A percentile compares a stretch with the other conserved stretches of the same genome.
phyloP scores from a whole-genome alignment of 2,888 invertebrate genomes.

The Drosophila gaucha region DNA sequence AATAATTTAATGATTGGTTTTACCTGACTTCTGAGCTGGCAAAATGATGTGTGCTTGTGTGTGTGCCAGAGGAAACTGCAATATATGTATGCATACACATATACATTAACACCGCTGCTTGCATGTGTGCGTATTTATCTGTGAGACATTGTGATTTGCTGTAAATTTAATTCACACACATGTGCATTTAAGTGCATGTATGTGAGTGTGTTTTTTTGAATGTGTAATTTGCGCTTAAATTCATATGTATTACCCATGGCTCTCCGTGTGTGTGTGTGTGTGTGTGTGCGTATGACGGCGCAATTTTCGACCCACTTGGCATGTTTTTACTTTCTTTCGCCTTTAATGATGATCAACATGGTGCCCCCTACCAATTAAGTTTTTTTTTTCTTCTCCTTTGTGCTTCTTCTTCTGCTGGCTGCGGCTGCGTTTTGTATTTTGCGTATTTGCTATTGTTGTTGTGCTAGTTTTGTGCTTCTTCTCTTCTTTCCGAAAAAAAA shows the following conservation, averaged over 20 bases:
- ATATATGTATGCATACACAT: not conserved
- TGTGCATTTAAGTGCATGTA: not conserved
- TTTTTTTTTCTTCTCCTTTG: constrained; percentile 8
- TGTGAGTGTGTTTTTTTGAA: not conserved
- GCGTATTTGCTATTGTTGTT: constrained; percentile 24
- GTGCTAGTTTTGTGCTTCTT: constrained; percentile 3
- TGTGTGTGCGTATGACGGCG: constrained; percentile 48
- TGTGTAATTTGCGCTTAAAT: constrained; percentile 2
- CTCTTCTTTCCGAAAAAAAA: constrained; percentile 1
- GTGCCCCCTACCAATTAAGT: constrained; percentile 17
- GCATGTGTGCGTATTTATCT: constrained; percentile 6
- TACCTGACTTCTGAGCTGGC: constrained; percentile 10
- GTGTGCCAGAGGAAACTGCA: not conserved
- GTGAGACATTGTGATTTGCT: constrained; percentile 7
- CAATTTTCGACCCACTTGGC: constrained; percentile 74
- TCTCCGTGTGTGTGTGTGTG: constrained; percentile 20
- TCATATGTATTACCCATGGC: constrained; percentile 2
- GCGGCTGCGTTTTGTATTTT: constrained; percentile 26
- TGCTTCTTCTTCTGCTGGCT: constrained; percentile 4
- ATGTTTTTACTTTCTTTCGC: constrained; percentile 74
- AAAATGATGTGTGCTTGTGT: constrained; percentile 7
- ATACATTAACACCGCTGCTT: too few species aligned
- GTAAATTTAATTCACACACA: constrained; percentile 43
- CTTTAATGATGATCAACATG: constrained; percentile 56
- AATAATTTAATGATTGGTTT: constrained; percentile 7